These are phyloP conservation scores for Micoletzkya japonica DNA, from an alignment of 2,888 invertebrate genomes.

Conservation along the genomic window DNA sequence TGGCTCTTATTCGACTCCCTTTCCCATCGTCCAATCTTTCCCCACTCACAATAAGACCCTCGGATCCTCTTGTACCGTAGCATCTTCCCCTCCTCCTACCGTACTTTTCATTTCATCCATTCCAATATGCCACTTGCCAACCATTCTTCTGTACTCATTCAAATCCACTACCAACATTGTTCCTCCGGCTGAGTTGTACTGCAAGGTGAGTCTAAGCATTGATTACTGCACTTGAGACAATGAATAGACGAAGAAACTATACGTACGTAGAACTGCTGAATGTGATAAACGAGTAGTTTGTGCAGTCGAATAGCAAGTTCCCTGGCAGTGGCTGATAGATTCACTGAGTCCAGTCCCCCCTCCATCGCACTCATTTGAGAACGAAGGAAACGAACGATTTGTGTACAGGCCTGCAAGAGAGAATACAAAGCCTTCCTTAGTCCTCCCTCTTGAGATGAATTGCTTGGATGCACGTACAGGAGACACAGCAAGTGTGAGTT, in stretches of 20 bases:
- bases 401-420: slow-evolving; percentile 31
- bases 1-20: too few relatives aligned
- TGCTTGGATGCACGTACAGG: too few relatives aligned
- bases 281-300: slow-evolving; percentile 88
- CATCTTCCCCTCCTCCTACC: neutral
- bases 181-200: slow-evolving; percentile 73
- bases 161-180: slow-evolving; percentile 98
- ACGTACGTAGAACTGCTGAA: slow-evolving; percentile 74
- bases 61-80: neutral
- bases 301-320: slow-evolving; percentile 74
- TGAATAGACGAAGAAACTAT: neutral
- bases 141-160: slow-evolving; percentile 83
- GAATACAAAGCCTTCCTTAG: too few relatives aligned
- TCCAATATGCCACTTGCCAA: slow-evolving; percentile 66
- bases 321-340: too few relatives aligned
- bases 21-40: too few relatives aligned
- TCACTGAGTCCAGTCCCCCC: slow-evolving; percentile 78
- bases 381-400: slow-evolving; percentile 72
- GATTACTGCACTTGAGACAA: neutral
- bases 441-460: too few relatives aligned
- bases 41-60: slow-evolving; percentile 23
- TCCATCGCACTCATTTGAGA: slow-evolving; percentile 10
- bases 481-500: slow-evolving; percentile 2
- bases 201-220: slow-evolving; percentile 32
- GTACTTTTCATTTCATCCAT: neutral